Base-by-base conservation (phyloP, 2,888 invertebrate species). In the Drosophila infuscata region DNA sequence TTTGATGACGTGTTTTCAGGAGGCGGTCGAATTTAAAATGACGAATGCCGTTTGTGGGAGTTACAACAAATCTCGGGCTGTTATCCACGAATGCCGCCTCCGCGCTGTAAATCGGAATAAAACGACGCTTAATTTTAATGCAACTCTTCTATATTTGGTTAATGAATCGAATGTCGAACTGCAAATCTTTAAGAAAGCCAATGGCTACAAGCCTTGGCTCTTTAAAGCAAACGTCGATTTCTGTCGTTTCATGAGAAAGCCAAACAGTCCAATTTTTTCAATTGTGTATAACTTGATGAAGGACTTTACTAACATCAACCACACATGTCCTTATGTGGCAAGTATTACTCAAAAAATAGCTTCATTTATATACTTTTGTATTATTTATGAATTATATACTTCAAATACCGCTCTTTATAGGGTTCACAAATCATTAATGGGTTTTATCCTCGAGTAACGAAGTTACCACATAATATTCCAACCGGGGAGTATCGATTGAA, bases 201-300 rank as follows among this genome's bases (percentile, higher is more conserved):
- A 49, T 58, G 77, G 66, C 0, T 78, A 58, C 3, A 74, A 74
- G 51, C 78, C 77, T 0, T 77, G 73, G 69, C 20, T 25, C 20
- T 25, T 25, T 25, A 25, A 25, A 25, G 20, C 9, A n/a, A 29
- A 25, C 20, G 1, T 51, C 5, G 32, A 51, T 32, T 2, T 0
- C n/a, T 33, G 51, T 1, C 32, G 51, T 2, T 51, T 33, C 32
- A 5, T n/a, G 3, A 32, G 32, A 15, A 32, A 32, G 5, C 32
- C 51, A 7, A 33, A 33, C n/a, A 12, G 20, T 33, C 32, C 51
- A 15, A n/a, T n/a, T 32, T 4, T n/a, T 15, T 32, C 32, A n/a
- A 3, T 5, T 32, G 2, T 2, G 15, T 0, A 9, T 3, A 12
- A 25, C 20, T 1, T 25, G 20, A 25, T 25, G 1, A 25, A 25